Evolutionary conservation across 2,113 vertebrate species (phyloP), one percentile per base, ranked within the genome.

Genomic region (Actenoides lindsayi): DNA sequence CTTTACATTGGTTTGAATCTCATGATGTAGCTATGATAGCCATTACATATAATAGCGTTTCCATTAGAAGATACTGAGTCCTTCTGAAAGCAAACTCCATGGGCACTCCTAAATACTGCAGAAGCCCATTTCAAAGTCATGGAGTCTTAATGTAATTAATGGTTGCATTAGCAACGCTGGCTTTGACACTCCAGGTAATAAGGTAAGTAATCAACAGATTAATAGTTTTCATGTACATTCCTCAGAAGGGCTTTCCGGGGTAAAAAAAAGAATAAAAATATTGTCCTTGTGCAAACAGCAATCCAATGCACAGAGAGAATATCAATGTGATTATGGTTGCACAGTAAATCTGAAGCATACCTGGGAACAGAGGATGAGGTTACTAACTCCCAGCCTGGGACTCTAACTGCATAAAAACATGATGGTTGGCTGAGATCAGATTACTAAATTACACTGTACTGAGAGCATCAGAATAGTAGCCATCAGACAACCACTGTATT

Each of bases 311-410:
- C n/a, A 35, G 64, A 70, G 9, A 76, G 35, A 87, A 65, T 13
- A 90, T 86, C 50, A 91, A 86, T 75, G 37, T 86, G 64, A 94
- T 93, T 82, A 89, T 13, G 12, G 33, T 33, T 62, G 67, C 54
- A 83, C 75, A 74, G 75, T 67, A 93, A 93, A 95, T 86, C 85
- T 60, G 82, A 84, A 82, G 69, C 44, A 65, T 76, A 89, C 18
- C 10, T 79, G 62, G 54, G 63, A 93, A 93, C 31, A 84, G 56
- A 64, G 24, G 42, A 83, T 0, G 4, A 81, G 68, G 62, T 70
- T 94, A 83, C 64, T 48, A 63, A 78, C 31, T 91, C 73, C 42
- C 77, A 89, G 79, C 3, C 20, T 59, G 18, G 11, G 87, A 89
- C 39, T 81, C 73, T 35, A 42, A 35, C 39, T 0, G 0, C 77